Evolutionary conservation across 1,140 invertebrate genomes (phyloP).

Genomic region (Pemphigus obesinymphae): DNA sequence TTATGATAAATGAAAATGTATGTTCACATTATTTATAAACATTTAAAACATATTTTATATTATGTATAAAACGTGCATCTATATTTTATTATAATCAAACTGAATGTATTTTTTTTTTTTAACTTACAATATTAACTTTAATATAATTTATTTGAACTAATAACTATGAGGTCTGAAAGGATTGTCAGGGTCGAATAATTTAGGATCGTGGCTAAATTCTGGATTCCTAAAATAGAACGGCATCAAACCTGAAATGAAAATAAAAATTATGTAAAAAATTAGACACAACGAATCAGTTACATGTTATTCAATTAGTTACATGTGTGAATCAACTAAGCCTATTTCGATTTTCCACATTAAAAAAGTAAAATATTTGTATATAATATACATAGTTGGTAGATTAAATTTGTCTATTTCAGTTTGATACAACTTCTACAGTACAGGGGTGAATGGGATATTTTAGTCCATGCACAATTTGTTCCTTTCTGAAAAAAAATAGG

Average conservation of each 20-base stretch:
- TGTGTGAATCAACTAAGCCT: too few relatives aligned
- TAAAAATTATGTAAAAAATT: neutral
- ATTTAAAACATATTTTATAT: neutral
- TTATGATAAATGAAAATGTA: too few relatives aligned
- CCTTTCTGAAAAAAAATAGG: too few relatives aligned
- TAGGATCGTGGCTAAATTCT: conserved; percentile 74
- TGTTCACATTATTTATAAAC: neutral
- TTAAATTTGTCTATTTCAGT: too few relatives aligned
- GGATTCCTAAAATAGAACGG: conserved; percentile 69
- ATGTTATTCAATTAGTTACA: too few relatives aligned
- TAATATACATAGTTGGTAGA: too few relatives aligned
- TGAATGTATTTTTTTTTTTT: neutral
- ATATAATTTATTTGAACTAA: conserved; percentile 51
- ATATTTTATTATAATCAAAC: neutral
- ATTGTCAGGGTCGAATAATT: conserved; percentile 77
- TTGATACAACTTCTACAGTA: too few relatives aligned
- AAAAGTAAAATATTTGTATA: too few relatives aligned
- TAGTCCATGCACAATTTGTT: too few relatives aligned
- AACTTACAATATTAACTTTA: neutral
- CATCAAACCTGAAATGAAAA: conserved; percentile 61
- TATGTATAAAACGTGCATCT: neutral
- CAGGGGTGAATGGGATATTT: too few relatives aligned
- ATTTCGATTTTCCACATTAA: too few relatives aligned
- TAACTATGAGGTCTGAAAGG: conserved; percentile 75
- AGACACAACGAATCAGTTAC: neutral